phyloP scores from a whole-genome alignment of 1,140 invertebrate species.

The Drosophila navojoa region DNA sequence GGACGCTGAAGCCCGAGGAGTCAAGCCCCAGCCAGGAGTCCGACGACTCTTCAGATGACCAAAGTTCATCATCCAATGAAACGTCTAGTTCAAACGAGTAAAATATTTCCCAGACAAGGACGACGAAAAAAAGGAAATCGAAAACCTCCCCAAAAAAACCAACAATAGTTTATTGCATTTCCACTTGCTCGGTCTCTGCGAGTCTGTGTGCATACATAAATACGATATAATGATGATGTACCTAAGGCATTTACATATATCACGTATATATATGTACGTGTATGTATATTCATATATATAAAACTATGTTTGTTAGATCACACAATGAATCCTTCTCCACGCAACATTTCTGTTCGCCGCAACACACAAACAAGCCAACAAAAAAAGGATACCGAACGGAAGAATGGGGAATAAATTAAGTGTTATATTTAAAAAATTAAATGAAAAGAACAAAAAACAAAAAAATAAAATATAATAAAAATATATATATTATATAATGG shows the following conservation, averaged over 20 bases:
- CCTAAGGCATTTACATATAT: too few relatives aligned
- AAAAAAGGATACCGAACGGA: conserved; percentile 1
- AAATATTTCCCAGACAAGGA: not conserved
- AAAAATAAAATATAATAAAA: too few relatives aligned
- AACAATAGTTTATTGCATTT: too few relatives aligned
- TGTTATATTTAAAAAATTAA: not conserved
- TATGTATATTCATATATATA: too few relatives aligned
- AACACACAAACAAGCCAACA: too few relatives aligned
- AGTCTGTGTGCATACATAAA: too few relatives aligned
- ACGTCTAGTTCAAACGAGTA: not conserved
- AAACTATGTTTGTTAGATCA: too few relatives aligned
- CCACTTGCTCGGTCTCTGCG: too few relatives aligned
- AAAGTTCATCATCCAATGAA: not conserved
- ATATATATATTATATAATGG: too few relatives aligned
- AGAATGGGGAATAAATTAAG: not conserved
- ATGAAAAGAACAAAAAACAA: not conserved
- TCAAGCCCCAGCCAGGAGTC: not conserved
- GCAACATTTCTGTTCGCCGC: not conserved
- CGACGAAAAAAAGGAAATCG: not conserved
- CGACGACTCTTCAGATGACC: not conserved
- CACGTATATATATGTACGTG: too few relatives aligned
- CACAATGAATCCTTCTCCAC: not conserved
- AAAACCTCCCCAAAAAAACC: not conserved
- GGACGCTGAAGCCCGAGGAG: conserved; percentile 3
- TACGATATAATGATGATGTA: too few relatives aligned